Conservation (phyloP, 2,797 vertebrate genomes). For the Spheniscus humboldti region DNA sequence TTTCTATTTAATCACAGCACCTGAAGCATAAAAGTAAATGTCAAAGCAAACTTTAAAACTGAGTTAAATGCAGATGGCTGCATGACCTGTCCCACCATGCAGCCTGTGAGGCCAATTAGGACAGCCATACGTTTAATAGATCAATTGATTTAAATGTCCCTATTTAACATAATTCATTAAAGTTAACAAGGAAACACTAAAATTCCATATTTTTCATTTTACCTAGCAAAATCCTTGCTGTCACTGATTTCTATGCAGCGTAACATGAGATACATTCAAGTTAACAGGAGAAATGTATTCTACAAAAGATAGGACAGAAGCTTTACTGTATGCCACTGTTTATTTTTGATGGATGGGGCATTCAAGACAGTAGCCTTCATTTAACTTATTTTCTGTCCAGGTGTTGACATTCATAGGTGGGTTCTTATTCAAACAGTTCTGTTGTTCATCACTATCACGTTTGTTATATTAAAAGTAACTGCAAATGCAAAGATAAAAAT, state of each 20-base stretch:
- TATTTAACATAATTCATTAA: neutral
- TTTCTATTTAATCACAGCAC: conserved; percentile 29
- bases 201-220: neutral
- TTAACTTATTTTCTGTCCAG: neutral
- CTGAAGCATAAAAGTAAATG: conserved; percentile 47
- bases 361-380: neutral
- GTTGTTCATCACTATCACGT: neutral
- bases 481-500: neutral
- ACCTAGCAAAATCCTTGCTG: neutral
- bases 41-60: conserved; percentile 41
- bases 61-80: neutral
- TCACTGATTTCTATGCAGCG: neutral
- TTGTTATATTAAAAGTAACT: neutral
- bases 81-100: neutral
- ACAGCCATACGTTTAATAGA: neutral
- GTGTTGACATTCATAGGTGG: neutral
- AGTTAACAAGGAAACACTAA: neutral
- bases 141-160: neutral
- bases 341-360: neutral
- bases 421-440: neutral
- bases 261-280: neutral
- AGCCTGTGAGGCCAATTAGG: neutral
- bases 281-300: neutral
- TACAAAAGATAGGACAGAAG: neutral
- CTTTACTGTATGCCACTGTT: neutral